Evolutionary conservation across 2,113 vertebrate genomes (phyloP).

Genomic region (Salvelinus sp.): DNA sequence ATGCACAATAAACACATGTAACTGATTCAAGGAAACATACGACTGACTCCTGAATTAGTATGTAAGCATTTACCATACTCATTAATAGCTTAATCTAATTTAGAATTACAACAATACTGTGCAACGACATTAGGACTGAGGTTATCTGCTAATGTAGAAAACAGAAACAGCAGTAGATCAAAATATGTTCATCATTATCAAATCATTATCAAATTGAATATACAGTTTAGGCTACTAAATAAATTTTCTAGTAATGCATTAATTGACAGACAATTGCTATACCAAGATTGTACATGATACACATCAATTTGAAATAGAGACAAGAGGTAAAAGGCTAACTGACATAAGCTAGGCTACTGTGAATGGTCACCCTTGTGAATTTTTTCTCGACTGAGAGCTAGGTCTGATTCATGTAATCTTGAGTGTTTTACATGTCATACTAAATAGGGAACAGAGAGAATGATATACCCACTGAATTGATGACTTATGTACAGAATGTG

Average conservation of each 20-base stretch:
- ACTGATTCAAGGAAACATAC: conserved; percentile 90
- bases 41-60: conserved; percentile 89
- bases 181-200: conserved; percentile 33
- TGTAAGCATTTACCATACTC: conserved; percentile 76
- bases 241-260: background rate
- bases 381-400: background rate
- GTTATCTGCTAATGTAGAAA: conserved; percentile 8
- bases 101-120: conserved; percentile 24
- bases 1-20: conserved; percentile 97
- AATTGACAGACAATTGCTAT: conserved; percentile 18
- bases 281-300: conserved; percentile 23
- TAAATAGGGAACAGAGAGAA: background rate
- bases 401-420: too few relatives aligned
- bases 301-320: conserved; percentile 11
- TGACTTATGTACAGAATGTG: conserved; percentile 61
- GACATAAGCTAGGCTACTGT: background rate
- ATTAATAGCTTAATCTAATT: conserved; percentile 75
- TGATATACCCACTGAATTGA: background rate
- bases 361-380: background rate
- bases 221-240: background rate
- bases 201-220: conserved; percentile 11
- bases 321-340: background rate
- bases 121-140: background rate
- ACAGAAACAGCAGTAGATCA: conserved; percentile 24
- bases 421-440: background rate